Evolutionary conservation across 1,140 invertebrate genomes (phyloP).

Genomic region (Sarcophaga peregrina): DNA sequence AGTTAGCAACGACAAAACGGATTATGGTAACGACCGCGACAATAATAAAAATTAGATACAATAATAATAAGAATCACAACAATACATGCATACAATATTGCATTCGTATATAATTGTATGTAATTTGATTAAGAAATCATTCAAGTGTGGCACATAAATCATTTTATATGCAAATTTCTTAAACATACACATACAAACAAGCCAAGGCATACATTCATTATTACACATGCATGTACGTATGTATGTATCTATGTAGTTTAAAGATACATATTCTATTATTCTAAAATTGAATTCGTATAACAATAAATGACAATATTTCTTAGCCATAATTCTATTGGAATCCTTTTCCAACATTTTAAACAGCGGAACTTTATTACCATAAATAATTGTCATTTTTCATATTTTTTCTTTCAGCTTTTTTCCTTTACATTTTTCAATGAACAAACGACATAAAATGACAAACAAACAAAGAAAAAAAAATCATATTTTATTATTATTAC

Average conservation of each 20-base stretch:
- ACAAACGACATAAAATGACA: neutral
- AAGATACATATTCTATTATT: too few relatives aligned
- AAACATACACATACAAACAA: too few relatives aligned
- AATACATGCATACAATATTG: slow-evolving; percentile 8
- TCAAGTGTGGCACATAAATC: slow-evolving; percentile 40
- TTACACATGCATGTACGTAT: too few relatives aligned
- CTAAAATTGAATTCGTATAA: too few relatives aligned
- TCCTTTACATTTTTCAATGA: slow-evolving; percentile 14
- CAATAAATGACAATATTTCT: too few relatives aligned
- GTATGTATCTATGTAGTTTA: too few relatives aligned
- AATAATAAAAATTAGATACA: neutral
- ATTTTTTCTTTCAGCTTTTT: neutral
- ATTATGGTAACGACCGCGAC: neutral
- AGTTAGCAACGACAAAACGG: neutral
- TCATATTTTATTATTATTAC: neutral
- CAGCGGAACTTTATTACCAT: slow-evolving; percentile 41
- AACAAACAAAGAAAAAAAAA: neutral
- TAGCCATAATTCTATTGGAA: neutral
- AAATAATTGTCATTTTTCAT: slow-evolving; percentile 34
- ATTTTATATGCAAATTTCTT: slow-evolving; percentile 38
- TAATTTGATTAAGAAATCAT: slow-evolving; percentile 42
- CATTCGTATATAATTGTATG: slow-evolving; percentile 25
- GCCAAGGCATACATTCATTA: too few relatives aligned
- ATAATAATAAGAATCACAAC: neutral
- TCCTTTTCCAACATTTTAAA: slow-evolving; percentile 32